Percentiles rank a stretch among this genome's conserved stretches.
phyloP scores from a whole-genome alignment of 2,113 vertebrate species.

The Actenoides hombroni region DNA sequence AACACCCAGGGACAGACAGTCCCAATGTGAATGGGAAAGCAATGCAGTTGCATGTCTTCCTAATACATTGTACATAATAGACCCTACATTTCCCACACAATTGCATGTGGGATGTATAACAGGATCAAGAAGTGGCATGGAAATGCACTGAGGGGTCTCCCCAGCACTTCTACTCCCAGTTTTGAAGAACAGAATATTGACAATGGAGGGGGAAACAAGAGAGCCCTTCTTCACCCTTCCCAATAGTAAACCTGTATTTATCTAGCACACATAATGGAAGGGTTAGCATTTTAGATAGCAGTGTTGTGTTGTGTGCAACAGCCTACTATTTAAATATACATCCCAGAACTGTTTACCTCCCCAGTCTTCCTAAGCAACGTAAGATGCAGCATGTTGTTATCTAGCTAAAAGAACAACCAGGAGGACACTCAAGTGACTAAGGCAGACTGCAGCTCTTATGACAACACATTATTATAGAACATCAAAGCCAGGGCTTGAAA shows the following conservation, averaged over 20 bases:
- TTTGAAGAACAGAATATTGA: neutral
- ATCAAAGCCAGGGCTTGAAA: neutral
- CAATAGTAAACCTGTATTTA: neutral
- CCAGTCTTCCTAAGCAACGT: neutral
- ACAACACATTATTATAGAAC: neutral
- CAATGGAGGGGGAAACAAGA: neutral
- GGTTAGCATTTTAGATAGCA: neutral
- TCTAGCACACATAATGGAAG: neutral
- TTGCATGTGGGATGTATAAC: fast-evolving
- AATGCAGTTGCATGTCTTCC: neutral
- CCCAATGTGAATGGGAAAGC: fast-evolving
- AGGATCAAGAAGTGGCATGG: neutral
- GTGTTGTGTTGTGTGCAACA: neutral
- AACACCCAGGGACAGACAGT: neutral
- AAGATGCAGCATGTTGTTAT: fast-evolving
- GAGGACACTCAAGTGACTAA: neutral
- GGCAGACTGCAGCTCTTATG: neutral
- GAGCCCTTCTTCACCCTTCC: neutral
- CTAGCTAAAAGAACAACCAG: neutral
- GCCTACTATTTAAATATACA: neutral
- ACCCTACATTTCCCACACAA: neutral
- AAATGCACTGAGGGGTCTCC: fast-evolving
- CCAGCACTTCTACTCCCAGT: neutral
- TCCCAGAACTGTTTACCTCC: neutral
- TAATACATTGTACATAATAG: fast-evolving